Percentiles rank a stretch among this genome's conserved stretches.
These are phyloP conservation scores for Scomber colias DNA, from an alignment of 2,113 vertebrate species.

Conservation along the genomic window DNA sequence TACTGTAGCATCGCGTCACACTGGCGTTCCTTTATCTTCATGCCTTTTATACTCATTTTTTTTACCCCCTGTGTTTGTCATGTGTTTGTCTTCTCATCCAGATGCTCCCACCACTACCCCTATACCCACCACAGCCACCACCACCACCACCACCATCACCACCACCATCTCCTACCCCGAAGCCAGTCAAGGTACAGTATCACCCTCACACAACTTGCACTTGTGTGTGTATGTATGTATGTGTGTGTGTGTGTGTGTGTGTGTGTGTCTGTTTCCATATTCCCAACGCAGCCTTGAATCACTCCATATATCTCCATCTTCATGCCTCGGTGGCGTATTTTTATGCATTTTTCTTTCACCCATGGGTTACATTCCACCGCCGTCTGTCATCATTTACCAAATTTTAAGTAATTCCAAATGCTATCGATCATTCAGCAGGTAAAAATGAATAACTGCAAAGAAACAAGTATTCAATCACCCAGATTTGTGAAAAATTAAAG, in stretches of 20 bases:
- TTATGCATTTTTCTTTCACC: not conserved
- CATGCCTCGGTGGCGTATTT: slow-evolving; percentile 1
- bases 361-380: not conserved
- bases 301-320: slow-evolving; percentile 36
- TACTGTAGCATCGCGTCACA: slow-evolving; percentile 33
- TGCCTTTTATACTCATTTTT: slow-evolving; percentile 75
- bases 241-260: slow-evolving; percentile 15
- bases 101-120: slow-evolving; percentile 88
- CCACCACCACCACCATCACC: slow-evolving; percentile 78
- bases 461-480: not conserved
- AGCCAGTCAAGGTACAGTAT: slow-evolving; percentile 85
- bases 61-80: slow-evolving; percentile 74
- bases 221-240: slow-evolving; percentile 24
- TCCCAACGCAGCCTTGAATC: not conserved
- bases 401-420: not conserved
- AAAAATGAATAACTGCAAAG: not conserved
- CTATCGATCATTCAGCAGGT: not conserved
- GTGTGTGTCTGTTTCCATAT: slow-evolving; percentile 20
- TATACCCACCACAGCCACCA: slow-evolving; percentile 85
- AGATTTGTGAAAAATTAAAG: no score
- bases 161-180: slow-evolving; percentile 76
- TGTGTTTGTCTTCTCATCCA: slow-evolving; percentile 85
- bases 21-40: slow-evolving; percentile 60
- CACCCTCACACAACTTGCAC: slow-evolving; percentile 52
- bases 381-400: not conserved